Conservation (phyloP, 1,140 invertebrate species). For the Hirudo medicinalis region DNA sequence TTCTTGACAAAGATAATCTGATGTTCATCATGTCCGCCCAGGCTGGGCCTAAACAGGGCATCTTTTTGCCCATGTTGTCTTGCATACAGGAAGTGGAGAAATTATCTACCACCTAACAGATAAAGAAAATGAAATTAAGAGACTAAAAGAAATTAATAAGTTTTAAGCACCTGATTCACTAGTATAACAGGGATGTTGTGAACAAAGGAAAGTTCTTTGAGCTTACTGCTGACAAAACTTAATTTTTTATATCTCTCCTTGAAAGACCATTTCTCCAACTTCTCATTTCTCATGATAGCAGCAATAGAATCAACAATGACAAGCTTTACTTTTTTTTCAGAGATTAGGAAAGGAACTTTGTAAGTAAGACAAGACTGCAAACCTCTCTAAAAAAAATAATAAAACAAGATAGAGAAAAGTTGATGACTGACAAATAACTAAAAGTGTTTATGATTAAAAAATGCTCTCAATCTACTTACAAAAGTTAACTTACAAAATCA, state of each 20-base stretch:
- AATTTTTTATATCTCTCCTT: conserved; percentile 48
- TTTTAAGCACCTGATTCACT: conserved; percentile 53
- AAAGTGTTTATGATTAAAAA: conserved; percentile 17
- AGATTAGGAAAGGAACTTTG: conserved; percentile 44
- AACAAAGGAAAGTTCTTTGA: conserved; percentile 48
- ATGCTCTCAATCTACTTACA: neutral
- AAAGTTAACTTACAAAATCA: conserved; percentile 38
- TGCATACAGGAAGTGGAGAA: conserved; percentile 3
- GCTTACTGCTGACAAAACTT: conserved; percentile 44
- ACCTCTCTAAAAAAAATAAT: conserved; percentile 41
- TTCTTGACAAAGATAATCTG: neutral
- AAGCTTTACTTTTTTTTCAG: conserved; percentile 47
- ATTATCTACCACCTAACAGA: conserved; percentile 12
- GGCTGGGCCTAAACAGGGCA: conserved; percentile 29
- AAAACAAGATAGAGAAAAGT: conserved; percentile 15
- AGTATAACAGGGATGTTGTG: conserved; percentile 52
- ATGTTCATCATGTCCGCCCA: conserved; percentile 7
- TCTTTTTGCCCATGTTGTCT: neutral
- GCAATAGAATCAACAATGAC: conserved; percentile 63
- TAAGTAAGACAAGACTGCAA: conserved; percentile 48
- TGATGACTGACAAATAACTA: conserved; percentile 10
- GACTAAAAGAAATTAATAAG: conserved; percentile 24
- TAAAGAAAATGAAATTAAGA: conserved; percentile 19
- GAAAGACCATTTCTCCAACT: conserved; percentile 45
- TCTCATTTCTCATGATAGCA: conserved; percentile 49